Base-by-base conservation (phyloP, 1,140 invertebrate species). In the Atta cephalotes region DNA sequence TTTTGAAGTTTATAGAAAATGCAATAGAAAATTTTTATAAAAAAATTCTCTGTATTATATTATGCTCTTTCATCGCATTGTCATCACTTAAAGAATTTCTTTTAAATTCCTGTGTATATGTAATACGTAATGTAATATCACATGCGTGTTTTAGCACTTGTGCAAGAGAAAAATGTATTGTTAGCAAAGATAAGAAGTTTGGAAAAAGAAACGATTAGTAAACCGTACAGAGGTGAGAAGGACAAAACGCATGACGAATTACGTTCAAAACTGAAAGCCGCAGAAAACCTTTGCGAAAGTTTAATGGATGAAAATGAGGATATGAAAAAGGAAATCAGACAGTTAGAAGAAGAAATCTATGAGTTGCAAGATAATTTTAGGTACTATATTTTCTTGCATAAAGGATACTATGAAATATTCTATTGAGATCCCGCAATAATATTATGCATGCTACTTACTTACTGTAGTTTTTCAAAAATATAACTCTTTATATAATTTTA, bases 341-440 rank as follows among this genome's bases (percentile, higher is more conserved):
- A 99, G 91, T 95, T 99, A 92, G 98, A 99, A 92, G 98, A 98
- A 81, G 99, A 99, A 96, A 99, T 99, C 95, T 99, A 99, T 93
- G 99, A 99, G 95, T 98, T 99, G 97, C 98, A 99, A 94, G 98
- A 99, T 94, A 98, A 98, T 93, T 99, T 99, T 95, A 97, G 97
- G 96, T 97, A 92, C 28, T 80, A n/a, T 14, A 53, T 79, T 66
- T 51, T 66, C 45, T 66, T 66, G 77, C 45, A 2, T 28, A 66
- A 79, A 66, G 28, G 1, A 49, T 66, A 51, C 4, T n/a, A 28
- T n/a, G 4, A 77, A 0, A n/a, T 49, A 78, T 63, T 35, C 35
- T 78, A 78, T 3, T 77, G 12, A 39, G 4, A 63, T 65, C 18
- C 12, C 0, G 18, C n/a, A 39, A 18, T 53, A 14, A 56, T 31